Evolutionary conservation across 2,797 vertebrate genomes (phyloP).

Genomic region (Lepidocolaptes lacrymiger): DNA sequence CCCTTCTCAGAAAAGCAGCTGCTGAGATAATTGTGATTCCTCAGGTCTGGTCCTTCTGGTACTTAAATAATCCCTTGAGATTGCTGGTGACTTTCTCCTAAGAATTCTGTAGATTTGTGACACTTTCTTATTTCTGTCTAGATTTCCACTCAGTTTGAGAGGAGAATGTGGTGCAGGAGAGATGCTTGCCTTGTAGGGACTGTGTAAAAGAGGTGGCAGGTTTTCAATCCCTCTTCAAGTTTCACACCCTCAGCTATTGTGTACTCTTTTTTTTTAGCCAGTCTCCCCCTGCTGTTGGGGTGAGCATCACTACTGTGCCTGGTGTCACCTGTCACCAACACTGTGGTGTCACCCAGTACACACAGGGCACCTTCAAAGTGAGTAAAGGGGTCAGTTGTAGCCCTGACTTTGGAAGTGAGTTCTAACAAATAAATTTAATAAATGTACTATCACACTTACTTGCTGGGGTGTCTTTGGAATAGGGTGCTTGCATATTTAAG

Average conservation of each 20-base stretch:
- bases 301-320: background rate
- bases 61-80: background rate
- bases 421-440: background rate
- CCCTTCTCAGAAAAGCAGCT: background rate
- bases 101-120: background rate
- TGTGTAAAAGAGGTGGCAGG: background rate
- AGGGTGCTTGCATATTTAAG: background rate
- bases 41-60: background rate
- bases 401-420: background rate
- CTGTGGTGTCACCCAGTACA: background rate
- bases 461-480: background rate
- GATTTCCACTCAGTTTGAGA: background rate
- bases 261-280: background rate
- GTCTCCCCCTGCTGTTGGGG: background rate
- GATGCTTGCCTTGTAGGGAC: background rate
- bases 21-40: background rate
- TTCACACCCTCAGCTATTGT: background rate
- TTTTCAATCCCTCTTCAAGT: background rate
- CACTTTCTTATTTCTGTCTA: accelerated
- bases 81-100: background rate
- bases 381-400: background rate
- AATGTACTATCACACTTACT: background rate
- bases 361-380: background rate
- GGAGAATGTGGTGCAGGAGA: background rate
- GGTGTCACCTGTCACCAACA: background rate